phyloP scores from a whole-genome alignment of 1,140 invertebrate species.

The Bombus consobrinus region DNA sequence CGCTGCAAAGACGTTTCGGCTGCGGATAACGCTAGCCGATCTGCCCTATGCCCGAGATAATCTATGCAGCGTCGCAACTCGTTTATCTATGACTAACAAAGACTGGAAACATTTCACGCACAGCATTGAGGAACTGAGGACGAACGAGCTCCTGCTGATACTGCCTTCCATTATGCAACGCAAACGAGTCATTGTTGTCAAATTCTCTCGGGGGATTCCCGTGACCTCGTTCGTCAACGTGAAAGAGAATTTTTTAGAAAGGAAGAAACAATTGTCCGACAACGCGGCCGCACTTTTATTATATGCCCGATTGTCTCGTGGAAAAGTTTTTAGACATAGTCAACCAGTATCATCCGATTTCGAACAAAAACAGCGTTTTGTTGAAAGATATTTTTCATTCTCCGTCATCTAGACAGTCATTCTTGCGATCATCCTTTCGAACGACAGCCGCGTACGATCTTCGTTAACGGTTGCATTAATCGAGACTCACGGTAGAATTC shows the following conservation, averaged over 20 bases:
- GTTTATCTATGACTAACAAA: not conserved
- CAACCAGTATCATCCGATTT: not conserved
- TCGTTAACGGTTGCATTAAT: slow-evolving; percentile 23
- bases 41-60: not conserved
- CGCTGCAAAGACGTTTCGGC: not conserved
- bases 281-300: not conserved
- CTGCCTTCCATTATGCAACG: not conserved
- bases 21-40: not conserved
- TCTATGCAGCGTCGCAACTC: not conserved
- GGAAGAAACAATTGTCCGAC: slow-evolving; percentile 8
- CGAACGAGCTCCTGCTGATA: not conserved
- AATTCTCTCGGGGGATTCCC: slow-evolving; percentile 11
- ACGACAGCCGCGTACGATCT: not conserved
- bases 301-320: not conserved
- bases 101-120: not conserved
- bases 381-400: not conserved
- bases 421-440: not conserved
- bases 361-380: not conserved
- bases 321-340: not conserved
- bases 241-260: slow-evolving; percentile 20
- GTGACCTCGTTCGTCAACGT: slow-evolving; percentile 4
- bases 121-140: not conserved
- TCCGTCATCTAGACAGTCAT: not conserved
- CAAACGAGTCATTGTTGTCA: slow-evolving; percentile 37
- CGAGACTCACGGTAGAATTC: not conserved